Evolutionary conservation across 35 echinoderm and acorn worm genomes (phyloP).

Genomic region (Anneissia japonica): DNA sequence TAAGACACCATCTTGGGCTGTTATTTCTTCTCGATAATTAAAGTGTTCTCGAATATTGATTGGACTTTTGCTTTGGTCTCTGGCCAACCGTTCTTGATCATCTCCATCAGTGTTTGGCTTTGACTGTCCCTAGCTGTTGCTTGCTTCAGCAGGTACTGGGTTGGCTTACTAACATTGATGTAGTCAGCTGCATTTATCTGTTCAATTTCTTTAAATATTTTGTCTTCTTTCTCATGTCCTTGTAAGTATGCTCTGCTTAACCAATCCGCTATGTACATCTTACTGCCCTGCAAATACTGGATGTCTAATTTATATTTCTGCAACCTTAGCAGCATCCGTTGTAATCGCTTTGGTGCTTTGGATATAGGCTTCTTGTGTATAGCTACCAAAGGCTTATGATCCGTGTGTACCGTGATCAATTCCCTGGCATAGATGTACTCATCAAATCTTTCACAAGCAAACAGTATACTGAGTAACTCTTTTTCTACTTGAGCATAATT

Average conservation of each 20-base stretch:
- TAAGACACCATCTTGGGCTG: slow-evolving; percentile 37
- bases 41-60: slow-evolving; percentile 25
- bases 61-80: slow-evolving; percentile 30
- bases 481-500: slow-evolving; percentile 44
- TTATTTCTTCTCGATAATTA: slow-evolving; percentile 49
- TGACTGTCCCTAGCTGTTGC: slow-evolving; percentile 15
- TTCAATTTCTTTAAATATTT: too few relatives aligned
- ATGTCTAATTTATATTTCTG: slow-evolving; percentile 36
- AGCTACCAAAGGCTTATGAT: slow-evolving; percentile 26
- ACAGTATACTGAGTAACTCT: slow-evolving; percentile 48
- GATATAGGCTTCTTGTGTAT: slow-evolving; percentile 24
- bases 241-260: slow-evolving; percentile 39
- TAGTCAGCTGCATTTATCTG: slow-evolving; percentile 26
- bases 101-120: slow-evolving; percentile 14
- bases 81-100: slow-evolving; percentile 36
- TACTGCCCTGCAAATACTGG: slow-evolving; percentile 29
- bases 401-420: slow-evolving; percentile 9
- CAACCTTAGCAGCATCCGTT: slow-evolving; percentile 12
- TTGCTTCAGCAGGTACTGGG: neutral
- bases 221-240: too few relatives aligned
- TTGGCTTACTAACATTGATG: slow-evolving; percentile 27
- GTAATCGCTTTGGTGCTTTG: slow-evolving; percentile 11
- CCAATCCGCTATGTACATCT: slow-evolving; percentile 57
- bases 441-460: slow-evolving; percentile 44
- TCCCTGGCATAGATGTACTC: slow-evolving; percentile 35